These are phyloP conservation scores for Carduelis carduelis DNA, from an alignment of 2,797 vertebrate genomes.

Conservation along the genomic window DNA sequence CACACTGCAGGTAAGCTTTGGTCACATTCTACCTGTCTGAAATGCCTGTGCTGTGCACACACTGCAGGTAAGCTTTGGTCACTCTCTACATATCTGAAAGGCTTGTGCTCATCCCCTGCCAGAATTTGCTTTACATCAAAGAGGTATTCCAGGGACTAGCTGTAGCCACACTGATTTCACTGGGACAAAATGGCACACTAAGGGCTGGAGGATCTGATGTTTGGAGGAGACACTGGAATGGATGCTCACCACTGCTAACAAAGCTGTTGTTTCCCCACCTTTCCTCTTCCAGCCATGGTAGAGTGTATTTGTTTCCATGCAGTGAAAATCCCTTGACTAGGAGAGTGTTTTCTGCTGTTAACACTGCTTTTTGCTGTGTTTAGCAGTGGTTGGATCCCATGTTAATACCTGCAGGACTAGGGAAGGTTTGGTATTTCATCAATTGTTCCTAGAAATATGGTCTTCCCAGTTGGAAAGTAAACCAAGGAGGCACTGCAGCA, in stretches of 20 bases:
- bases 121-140: not conserved
- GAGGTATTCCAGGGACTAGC: not conserved
- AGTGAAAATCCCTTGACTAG: not conserved
- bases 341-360: not conserved
- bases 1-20: slow-evolving; percentile 80
- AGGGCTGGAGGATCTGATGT: not conserved
- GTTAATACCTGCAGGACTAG: not conserved
- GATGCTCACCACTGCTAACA: not conserved
- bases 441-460: not conserved
- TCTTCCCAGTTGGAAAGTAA: not conserved
- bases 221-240: not conserved
- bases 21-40: not conserved
- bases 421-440: not conserved
- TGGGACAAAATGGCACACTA: not conserved
- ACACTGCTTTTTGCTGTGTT: not conserved
- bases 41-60: not conserved
- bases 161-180: not conserved
- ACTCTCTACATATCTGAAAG: not conserved
- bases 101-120: accelerated
- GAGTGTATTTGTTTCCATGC: not conserved
- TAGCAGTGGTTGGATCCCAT: not conserved
- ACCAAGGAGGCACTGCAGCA: not conserved
- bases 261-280: not conserved
- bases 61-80: slow-evolving; percentile 80
- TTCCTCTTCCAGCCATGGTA: not conserved